These are phyloP conservation scores for Sterrhoptilus dennistouni DNA, from an alignment of 2,113 vertebrate genomes.

Conservation along the genomic window DNA sequence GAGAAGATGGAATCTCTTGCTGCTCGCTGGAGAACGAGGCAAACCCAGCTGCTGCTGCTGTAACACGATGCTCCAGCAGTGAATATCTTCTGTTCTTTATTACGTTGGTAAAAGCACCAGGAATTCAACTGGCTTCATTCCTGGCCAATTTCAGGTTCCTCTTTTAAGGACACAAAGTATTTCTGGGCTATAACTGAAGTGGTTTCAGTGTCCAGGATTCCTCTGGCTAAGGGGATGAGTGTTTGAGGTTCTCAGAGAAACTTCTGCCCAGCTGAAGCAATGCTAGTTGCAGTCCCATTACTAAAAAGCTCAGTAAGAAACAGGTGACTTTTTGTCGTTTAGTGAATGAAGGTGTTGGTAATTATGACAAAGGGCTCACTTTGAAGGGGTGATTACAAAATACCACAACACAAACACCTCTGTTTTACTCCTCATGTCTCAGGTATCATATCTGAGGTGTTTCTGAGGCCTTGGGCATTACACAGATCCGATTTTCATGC, in stretches of 20 bases:
- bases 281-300: neutral
- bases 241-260: neutral
- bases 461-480: neutral
- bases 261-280: neutral
- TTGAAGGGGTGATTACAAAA: neutral
- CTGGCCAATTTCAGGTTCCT: neutral
- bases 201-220: neutral
- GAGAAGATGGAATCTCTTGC: neutral
- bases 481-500: neutral
- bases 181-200: neutral
- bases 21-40: neutral
- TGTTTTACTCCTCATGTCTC: neutral
- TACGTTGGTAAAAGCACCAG: neutral
- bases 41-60: neutral
- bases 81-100: neutral
- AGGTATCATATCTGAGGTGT: neutral
- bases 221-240: neutral
- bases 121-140: neutral
- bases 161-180: neutral
- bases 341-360: neutral
- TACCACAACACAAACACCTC: neutral
- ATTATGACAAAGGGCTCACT: neutral
- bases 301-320: neutral
- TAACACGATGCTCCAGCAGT: neutral
- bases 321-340: neutral